Base-by-base conservation (phyloP, 2,888 invertebrate species). In the Dynastes grantii region DNA sequence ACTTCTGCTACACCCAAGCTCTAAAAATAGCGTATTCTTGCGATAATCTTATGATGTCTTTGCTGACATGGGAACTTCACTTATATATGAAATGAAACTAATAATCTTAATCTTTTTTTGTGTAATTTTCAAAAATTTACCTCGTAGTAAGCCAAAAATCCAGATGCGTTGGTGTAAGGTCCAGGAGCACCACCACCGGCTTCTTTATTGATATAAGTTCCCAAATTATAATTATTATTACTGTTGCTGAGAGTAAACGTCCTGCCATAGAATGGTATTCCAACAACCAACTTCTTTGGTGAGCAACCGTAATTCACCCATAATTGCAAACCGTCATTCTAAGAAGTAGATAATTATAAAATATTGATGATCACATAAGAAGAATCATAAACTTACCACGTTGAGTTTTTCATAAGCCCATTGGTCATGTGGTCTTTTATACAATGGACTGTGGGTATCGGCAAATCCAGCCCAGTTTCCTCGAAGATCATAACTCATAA, bases 401-500 rank as follows among this genome's bases (percentile, higher is more conserved):
- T 97, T 97, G 37, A 97, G 92, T 87, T 94, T 95, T 86, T 96
- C 96, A 85, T 96, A 97, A 27, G 96, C 96, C 91, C 94, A 96
- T 86, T 96, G 96, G 87, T 97, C 97, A 85, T 95, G 95, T 0
- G 96, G 95, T 65, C 97, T 91, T 85, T 93, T 95, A 87, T 96
- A 96, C 0, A 97, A 90, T 0, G 97, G 95, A 84, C 96, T 96
- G 87, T 97, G 97, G 0, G 94, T 94, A 85, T 97, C 97, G 0
- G 97, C 96, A 85, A 96, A 96, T 16, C 97, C 97, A 0, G 95
- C 96, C 97, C 97, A 97, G 87, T 96, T 96, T 11, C 96, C 96
- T 80, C 96, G 91, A 67, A 96, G 90, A 88, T 96, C 96, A 87
- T 96, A 96, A 0, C 95, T 92, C 96, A 96, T 96, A 65, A 95